phyloP scores from a whole-genome alignment of 1,140 invertebrate genomes.

The Matsumurasca onukii region DNA sequence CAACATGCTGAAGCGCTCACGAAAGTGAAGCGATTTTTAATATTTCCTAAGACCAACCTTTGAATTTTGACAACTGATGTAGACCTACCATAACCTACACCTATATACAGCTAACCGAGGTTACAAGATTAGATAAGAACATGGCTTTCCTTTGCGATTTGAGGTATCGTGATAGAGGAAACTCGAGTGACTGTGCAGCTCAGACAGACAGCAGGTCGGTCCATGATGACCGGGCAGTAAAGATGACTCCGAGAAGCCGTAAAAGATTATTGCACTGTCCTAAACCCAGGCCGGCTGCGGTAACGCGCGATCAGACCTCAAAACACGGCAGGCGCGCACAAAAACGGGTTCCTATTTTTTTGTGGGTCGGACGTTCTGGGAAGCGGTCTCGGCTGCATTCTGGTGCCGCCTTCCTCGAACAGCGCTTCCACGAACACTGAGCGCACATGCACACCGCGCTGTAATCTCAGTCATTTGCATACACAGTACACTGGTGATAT shows the following conservation, averaged over 20 bases:
- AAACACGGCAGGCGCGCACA: not conserved
- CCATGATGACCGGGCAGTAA: too few relatives aligned
- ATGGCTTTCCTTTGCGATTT: not conserved
- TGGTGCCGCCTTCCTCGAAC: not conserved
- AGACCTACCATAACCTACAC: not conserved
- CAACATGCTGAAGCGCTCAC: too few relatives aligned
- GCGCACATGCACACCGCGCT: too few relatives aligned
- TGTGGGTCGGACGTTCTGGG: not conserved
- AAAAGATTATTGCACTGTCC: conserved; percentile 1
- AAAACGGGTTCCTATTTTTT: not conserved
- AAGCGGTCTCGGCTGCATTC: not conserved
- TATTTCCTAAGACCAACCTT: too few relatives aligned
- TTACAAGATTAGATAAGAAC: not conserved
- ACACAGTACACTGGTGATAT: too few relatives aligned
- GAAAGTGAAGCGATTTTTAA: too few relatives aligned
- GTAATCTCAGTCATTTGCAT: too few relatives aligned
- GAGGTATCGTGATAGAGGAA: not conserved
- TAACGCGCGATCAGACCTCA: not conserved
- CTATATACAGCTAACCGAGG: not conserved
- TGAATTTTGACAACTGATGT: not conserved
- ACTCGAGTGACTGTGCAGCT: not conserved
- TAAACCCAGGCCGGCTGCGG: not conserved
- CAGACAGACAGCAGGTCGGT: too few relatives aligned
- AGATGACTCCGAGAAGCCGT: not conserved
- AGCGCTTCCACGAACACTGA: too few relatives aligned